A percentile compares a stretch with the other conserved stretches of the same genome.
phyloP scores from a whole-genome alignment of 2,888 invertebrate genomes.

The Parasteatoda lunata region DNA sequence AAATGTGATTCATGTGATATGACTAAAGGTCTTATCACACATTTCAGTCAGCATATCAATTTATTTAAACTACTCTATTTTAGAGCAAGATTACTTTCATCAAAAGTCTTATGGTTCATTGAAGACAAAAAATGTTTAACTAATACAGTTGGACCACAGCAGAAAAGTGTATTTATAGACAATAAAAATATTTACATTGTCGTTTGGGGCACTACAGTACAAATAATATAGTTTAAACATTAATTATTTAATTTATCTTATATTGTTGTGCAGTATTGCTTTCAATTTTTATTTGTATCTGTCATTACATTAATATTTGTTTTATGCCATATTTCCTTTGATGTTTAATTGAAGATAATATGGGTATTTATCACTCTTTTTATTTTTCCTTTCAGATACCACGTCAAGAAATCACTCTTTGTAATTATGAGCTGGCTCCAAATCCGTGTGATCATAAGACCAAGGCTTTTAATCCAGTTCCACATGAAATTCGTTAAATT shows the following conservation, averaged over 20 bases:
- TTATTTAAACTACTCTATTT: too few relatives aligned
- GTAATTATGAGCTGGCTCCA: constrained; percentile 87
- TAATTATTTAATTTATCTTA: not conserved
- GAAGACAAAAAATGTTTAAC: too few relatives aligned
- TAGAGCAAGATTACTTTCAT: too few relatives aligned
- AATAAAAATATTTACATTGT: too few relatives aligned
- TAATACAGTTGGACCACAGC: too few relatives aligned
- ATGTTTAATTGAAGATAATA: not conserved
- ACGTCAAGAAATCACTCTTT: constrained; percentile 48
- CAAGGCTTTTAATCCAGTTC: constrained; percentile 73
- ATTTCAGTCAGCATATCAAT: too few relatives aligned
- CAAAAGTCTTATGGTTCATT: too few relatives aligned
- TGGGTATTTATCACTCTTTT: not conserved
- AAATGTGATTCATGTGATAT: too few relatives aligned
- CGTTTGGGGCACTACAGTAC: not conserved
- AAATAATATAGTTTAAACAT: not conserved
- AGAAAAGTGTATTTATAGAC: too few relatives aligned
- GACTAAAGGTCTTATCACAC: too few relatives aligned
- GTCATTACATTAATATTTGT: too few relatives aligned
- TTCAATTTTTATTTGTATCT: not conserved
- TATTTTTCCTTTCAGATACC: constrained; percentile 37
- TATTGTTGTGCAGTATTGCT: not conserved
- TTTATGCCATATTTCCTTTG: not conserved
- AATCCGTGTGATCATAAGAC: constrained; percentile 90
- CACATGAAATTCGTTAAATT: constrained; percentile 67